Evolutionary conservation across 2,113 vertebrate genomes (phyloP).

Genomic region (Cacatua alba): DNA sequence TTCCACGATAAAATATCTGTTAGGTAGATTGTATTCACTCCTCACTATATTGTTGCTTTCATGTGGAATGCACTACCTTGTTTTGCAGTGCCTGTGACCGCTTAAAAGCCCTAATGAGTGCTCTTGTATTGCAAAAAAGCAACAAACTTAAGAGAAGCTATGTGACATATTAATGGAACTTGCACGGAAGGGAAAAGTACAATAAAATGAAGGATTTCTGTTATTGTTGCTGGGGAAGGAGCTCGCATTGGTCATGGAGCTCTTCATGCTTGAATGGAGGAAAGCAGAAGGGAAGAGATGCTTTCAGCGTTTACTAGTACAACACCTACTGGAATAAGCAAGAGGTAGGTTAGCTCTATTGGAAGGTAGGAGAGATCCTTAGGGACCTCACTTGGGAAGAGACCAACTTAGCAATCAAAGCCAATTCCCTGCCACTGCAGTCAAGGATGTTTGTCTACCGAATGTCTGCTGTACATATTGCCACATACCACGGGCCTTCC

Average conservation of each 20-base stretch:
- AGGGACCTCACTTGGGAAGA: not conserved
- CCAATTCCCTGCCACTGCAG: not conserved
- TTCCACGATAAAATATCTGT: slow-evolving; percentile 50
- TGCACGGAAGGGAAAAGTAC: not conserved
- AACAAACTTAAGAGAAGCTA: not conserved
- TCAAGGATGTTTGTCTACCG: not conserved
- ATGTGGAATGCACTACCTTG: not conserved
- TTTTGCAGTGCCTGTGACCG: not conserved
- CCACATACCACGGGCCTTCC: not conserved
- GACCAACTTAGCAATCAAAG: not conserved
- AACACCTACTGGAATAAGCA: not conserved
- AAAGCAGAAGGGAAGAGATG: not conserved
- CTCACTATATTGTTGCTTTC: slow-evolving; percentile 8
- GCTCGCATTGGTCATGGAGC: not conserved
- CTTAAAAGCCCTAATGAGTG: not conserved
- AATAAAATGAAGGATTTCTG: not conserved
- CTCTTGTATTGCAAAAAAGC: not conserved
- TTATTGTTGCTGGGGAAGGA: not conserved
- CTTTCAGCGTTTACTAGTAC: not conserved
- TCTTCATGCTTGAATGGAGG: not conserved
- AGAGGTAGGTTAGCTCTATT: not conserved
- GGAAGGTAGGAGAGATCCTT: not conserved
- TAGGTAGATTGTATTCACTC: slow-evolving; percentile 28
- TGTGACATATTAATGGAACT: not conserved
- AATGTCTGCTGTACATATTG: not conserved